Base-by-base conservation (phyloP, 1,140 invertebrate species). In the Listronotus oregonensis region DNA sequence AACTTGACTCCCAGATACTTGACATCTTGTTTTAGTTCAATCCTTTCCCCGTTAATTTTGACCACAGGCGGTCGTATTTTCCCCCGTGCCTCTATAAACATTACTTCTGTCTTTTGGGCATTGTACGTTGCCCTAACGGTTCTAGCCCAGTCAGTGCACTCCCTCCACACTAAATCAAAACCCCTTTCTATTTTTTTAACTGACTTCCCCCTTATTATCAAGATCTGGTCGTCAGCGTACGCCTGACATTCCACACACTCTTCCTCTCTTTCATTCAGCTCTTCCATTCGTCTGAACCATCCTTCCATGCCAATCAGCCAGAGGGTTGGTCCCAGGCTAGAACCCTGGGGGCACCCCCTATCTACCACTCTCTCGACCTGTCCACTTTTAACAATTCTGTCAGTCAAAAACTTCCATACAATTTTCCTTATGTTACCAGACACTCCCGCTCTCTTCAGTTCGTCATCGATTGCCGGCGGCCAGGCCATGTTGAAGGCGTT, bases 331-430 rank as follows among this genome's bases (percentile, higher is more conserved):
- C 70, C 70, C 7, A 73, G 51, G 12, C 68, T 56, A 6, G 52
- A 66, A 0, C 72, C 72, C 52, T 75, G 68, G 9, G 69, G 71
- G 34, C 73, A 73, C 9, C 73, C 73, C 46, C 51, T 64, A 27
- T 27, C 21, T 5, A 27, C 21, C 21, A 27, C 21, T 27, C 5
- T 1, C 21, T 6, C 62, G 12, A 68, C 46, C 10, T 11, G 42
- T 46, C 63, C 59, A 6, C 49, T 46, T 2, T n/a, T 61, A 15
- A 69, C 58, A 12, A 52, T 54, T 18, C 60, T 56, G 14, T 68
- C 31, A 1, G 21, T 9, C 2, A 67, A 12, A 40, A 70, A 70
- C 11, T 56, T 55, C n/a, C 14, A 18, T 6, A 17, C 15, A 4
- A 68, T 34, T n/a, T 18, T n/a, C 11, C 3, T n/a, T 7, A 57